Evolutionary conservation across 2,888 invertebrate genomes (phyloP), one percentile per base, ranked within the genome.

Genomic region (Portevinia maculata): DNA sequence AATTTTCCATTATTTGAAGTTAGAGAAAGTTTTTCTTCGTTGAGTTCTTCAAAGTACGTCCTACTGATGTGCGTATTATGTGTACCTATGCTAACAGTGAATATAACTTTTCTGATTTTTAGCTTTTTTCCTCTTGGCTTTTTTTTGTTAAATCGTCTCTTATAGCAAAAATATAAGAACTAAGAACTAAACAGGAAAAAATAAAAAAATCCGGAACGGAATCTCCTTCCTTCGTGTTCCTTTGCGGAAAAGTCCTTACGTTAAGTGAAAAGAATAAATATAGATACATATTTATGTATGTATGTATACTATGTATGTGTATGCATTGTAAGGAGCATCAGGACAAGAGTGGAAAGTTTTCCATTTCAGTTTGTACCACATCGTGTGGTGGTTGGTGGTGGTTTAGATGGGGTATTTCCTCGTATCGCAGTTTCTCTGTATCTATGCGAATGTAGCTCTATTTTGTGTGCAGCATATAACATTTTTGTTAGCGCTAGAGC

Each of bases 1-100:
- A 83, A 83, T 83, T 83, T 83, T 83, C 83, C 83, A 78, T 83
- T 83, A 83, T 83, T 83, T 83, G 83, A 83, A 83, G 83, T 83
- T 83, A 52, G 73, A 73, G 65, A 83, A 83, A 64, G 55, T 73
- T 83, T 57, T 62, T 70, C 50, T 62, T 28, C 30, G 37, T 28
- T 44, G 11, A 59, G 70, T 71, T 70, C 48, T 55, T 60, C 17
- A 7, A 44, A 17, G 19, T 53, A 24, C 4, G 34, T 30, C 17
- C 7, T 28, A 46, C 52, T 41, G 17, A 30, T 15, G 62, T 75
- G 55, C 64, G 76, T 65, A 55, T 65, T 65, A 50, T 65, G 60
- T 71, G 65, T 83, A 53, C 24, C n/a, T 48, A 44, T 59, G 28
- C 69, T 79, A 65, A 71, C 71, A 83, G 60, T 78, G 78, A 83